A percentile compares a stretch with the other conserved stretches of the same genome.
Evolutionary conservation across 2,888 invertebrate genomes (phyloP).

Genomic region (Aphodius granarius): DNA sequence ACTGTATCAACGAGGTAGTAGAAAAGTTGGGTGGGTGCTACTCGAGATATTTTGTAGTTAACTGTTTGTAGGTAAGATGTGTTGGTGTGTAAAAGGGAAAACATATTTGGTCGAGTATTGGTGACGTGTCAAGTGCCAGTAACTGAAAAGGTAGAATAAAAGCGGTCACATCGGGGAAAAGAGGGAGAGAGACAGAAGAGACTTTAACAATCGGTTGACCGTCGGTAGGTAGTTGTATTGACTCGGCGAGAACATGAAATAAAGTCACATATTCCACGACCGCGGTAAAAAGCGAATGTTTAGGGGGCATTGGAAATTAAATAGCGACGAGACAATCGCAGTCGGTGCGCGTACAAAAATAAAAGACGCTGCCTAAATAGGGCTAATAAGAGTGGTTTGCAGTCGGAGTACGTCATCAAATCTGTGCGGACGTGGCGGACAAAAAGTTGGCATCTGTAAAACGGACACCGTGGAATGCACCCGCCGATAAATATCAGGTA

Average conservation of each 20-base stretch:
- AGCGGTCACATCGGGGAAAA: not conserved
- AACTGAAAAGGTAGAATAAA: not conserved
- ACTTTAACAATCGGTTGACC: constrained; percentile 14
- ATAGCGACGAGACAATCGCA: constrained; percentile 21
- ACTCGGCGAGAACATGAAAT: constrained; percentile 21
- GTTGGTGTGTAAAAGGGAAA: not conserved
- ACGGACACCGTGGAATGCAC: constrained; percentile 44
- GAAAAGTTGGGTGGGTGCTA: no score
- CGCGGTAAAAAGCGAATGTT: constrained; percentile 27
- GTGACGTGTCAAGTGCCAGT: not conserved
- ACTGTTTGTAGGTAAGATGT: no score
- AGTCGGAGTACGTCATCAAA: constrained; percentile 49
- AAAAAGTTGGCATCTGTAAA: constrained; percentile 46
- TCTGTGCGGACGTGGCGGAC: constrained; percentile 38
- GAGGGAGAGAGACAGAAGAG: no score
- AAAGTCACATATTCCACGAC: constrained; percentile 26
- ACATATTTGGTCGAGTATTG: not conserved
- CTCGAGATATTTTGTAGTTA: no score
- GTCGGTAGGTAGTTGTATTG: constrained; percentile 15
- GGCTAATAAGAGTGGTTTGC: constrained; percentile 47
- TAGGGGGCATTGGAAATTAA: constrained; percentile 27
- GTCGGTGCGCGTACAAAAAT: constrained; percentile 27
- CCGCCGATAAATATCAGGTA: constrained; percentile 37
- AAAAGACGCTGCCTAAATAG: constrained; percentile 43
- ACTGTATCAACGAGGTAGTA: no score